Evolutionary conservation across 2,888 invertebrate genomes (phyloP).

Genomic region (Ectobius pallidus): DNA sequence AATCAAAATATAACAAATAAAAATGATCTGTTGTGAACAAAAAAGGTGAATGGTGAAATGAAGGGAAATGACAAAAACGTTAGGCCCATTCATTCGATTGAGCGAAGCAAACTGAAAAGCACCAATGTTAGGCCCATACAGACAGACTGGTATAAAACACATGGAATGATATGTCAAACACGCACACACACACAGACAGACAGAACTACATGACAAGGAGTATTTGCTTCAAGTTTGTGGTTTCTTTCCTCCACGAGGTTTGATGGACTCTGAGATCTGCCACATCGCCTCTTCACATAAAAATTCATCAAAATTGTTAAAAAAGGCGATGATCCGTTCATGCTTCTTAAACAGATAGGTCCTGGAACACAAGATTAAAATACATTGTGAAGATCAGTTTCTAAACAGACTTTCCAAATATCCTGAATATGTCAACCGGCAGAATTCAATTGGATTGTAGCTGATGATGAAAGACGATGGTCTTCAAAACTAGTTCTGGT

Average conservation of each 20-base stretch:
- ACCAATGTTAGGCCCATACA: background rate
- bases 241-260: constrained; percentile 72
- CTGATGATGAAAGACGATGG: too few species aligned
- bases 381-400: too few species aligned
- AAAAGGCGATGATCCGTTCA: constrained; percentile 92
- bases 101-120: background rate
- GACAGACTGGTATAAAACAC: too few species aligned
- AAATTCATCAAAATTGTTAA: constrained; percentile 95
- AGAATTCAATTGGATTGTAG: too few species aligned
- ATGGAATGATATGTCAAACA: too few species aligned
- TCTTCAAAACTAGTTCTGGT: too few species aligned
- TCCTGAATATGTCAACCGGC: too few species aligned
- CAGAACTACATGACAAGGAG: background rate
- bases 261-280: constrained; percentile 96
- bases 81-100: background rate
- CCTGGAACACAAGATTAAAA: constrained; percentile 64
- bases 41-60: background rate
- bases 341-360: constrained; percentile 92
- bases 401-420: too few species aligned
- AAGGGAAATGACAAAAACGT: background rate
- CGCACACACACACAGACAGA: background rate
- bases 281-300: constrained; percentile 97
- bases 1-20: constrained; percentile 28
- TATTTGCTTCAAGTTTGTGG: constrained; percentile 26
- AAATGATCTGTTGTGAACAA: constrained; percentile 2